These are phyloP conservation scores for Vannuccia rotundouncinata DNA, from an alignment of 2,888 invertebrate species.

Conservation along the genomic window DNA sequence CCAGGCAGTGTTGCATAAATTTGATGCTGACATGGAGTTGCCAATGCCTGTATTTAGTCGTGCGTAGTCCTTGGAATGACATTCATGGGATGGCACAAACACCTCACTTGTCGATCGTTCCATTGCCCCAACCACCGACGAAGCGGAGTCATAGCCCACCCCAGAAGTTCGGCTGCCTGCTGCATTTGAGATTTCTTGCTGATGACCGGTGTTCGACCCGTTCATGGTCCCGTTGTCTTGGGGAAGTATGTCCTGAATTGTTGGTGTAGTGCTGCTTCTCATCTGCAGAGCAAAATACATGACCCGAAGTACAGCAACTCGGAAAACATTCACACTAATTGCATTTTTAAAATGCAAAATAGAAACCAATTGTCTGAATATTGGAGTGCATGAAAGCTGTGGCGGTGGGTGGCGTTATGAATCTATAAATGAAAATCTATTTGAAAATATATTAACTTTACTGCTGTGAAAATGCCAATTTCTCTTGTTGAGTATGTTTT, in stretches of 20 bases:
- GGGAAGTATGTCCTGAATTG: not conserved
- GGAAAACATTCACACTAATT: no score
- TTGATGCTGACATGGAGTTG: not conserved
- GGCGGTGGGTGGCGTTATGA: no score
- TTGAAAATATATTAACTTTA: no score
- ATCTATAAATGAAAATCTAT: no score
- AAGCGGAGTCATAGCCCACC: not conserved
- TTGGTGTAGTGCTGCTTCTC: not conserved
- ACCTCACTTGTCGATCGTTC: conserved; percentile 5
- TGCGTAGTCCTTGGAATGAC: not conserved
- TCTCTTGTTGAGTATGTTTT: no score
- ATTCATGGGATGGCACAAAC: not conserved
- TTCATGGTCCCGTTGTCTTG: not conserved
- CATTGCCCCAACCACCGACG: not conserved
- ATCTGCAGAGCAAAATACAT: not conserved
- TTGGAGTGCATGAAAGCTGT: no score
- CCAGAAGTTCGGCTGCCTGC: not conserved
- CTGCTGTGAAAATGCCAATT: no score
- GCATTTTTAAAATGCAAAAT: no score
- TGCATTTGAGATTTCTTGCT: no score
- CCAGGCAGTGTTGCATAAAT: not conserved
- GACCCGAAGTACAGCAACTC: not conserved
- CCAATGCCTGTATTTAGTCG: not conserved
- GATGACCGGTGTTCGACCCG: not conserved
- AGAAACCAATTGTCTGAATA: no score